These are phyloP conservation scores for Andricus quercusramuli DNA, from an alignment of 2,888 invertebrate species.

Conservation along the genomic window DNA sequence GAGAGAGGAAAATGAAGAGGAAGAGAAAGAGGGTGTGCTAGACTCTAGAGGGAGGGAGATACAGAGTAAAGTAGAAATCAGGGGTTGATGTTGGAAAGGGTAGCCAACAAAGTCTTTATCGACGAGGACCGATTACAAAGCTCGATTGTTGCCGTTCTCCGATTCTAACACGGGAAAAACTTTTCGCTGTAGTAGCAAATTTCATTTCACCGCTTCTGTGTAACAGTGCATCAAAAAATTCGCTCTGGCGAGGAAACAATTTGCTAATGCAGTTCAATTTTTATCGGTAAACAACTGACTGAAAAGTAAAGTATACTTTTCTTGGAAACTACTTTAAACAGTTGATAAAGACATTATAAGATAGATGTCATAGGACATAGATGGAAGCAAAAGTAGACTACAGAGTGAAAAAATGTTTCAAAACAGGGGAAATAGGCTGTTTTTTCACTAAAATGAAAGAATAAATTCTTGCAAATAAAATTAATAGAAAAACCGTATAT, in stretches of 20 bases:
- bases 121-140: conserved; percentile 71
- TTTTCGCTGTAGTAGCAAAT: conserved; percentile 27
- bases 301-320: no score
- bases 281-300: no score
- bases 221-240: conserved; percentile 63
- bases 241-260: conserved; percentile 35
- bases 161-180: conserved; percentile 36
- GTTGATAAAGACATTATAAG: no score
- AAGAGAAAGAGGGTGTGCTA: conserved; percentile 26
- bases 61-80: conserved; percentile 39
- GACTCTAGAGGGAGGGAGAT: conserved; percentile 40
- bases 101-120: conserved; percentile 71
- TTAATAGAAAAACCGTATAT: no score
- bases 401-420: no score
- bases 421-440: no score
- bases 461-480: no score
- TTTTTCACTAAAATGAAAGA: no score
- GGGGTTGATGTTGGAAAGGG: conserved; percentile 59
- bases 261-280: neutral
- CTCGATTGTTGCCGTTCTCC: conserved; percentile 68
- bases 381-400: no score
- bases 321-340: no score
- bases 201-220: conserved; percentile 23
- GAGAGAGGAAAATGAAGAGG: conserved; percentile 43
- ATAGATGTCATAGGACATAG: no score